A percentile compares a stretch with the other conserved stretches of the same genome.
Conservation (phyloP, 2,888 invertebrate species). For the Hylaea fasciaria region DNA sequence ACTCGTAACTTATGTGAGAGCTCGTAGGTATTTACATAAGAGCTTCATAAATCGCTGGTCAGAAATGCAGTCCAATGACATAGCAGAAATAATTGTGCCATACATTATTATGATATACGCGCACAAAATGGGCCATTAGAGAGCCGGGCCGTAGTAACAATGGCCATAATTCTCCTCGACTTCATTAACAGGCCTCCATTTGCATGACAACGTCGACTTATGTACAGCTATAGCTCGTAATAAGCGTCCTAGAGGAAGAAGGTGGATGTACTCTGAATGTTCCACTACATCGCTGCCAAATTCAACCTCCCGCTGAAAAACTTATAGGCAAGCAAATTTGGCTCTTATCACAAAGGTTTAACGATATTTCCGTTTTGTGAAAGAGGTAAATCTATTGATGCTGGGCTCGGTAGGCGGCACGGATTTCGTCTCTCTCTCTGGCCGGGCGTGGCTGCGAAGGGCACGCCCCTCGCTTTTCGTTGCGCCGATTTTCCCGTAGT, state of each 20-base stretch:
- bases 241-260: conserved; percentile 65
- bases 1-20: conserved; percentile 30
- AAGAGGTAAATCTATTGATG: conserved; percentile 40
- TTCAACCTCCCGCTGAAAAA: conserved; percentile 18
- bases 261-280: conserved; percentile 59
- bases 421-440: conserved; percentile 65
- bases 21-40: conserved; percentile 47
- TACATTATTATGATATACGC: conserved; percentile 81
- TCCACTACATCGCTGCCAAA: conserved; percentile 46
- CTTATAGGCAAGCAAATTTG: conserved; percentile 43
- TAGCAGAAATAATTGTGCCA: conserved; percentile 74
- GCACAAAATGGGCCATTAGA: conserved; percentile 80
- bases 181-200: conserved; percentile 85
- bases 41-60: conserved; percentile 57
- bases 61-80: conserved; percentile 69
- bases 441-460: conserved; percentile 70
- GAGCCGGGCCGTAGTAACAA: conserved; percentile 79
- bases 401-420: conserved; percentile 70
- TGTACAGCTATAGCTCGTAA: conserved; percentile 68
- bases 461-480: conserved; percentile 67
- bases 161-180: conserved; percentile 82
- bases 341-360: conserved; percentile 50
- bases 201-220: conserved; percentile 79
- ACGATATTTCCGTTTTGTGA: conserved; percentile 22
- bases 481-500: conserved; percentile 48